Evolutionary conservation across 2,113 vertebrate genomes (phyloP).

Genomic region (Sardina pilchardus): DNA sequence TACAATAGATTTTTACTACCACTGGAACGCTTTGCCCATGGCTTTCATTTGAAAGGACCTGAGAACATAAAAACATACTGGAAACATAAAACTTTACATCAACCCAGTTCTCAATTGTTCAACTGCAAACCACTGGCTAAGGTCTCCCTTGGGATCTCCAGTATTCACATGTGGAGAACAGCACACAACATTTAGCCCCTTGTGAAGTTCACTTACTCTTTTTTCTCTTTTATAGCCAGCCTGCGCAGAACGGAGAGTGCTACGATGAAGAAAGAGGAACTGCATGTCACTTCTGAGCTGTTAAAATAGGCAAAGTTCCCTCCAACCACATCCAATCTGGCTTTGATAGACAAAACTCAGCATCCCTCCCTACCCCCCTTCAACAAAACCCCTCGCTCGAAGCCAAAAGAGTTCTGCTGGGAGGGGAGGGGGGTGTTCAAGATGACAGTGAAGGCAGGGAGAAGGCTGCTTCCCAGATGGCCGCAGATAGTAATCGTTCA

Average conservation of each 20-base stretch:
- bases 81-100: neutral
- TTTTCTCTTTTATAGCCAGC: neutral
- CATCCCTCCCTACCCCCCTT: neutral
- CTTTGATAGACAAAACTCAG: conserved; percentile 1
- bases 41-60: neutral
- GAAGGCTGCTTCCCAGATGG: conserved; percentile 14
- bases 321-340: conserved; percentile 1
- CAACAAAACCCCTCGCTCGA: neutral
- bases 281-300: neutral
- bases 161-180: conserved; percentile 10
- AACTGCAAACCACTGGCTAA: neutral
- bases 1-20: neutral
- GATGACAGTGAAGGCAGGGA: neutral
- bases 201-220: neutral
- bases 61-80: neutral
- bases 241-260: neutral
- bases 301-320: neutral
- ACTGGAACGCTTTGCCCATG: neutral
- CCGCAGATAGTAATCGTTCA: neutral
- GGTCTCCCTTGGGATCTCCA: neutral
- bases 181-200: neutral
- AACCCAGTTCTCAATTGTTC: neutral
- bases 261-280: neutral
- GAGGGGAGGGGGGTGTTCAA: neutral
- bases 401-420: neutral